Conservation (phyloP, 2,888 invertebrate species). For the Cybosia mesomella region DNA sequence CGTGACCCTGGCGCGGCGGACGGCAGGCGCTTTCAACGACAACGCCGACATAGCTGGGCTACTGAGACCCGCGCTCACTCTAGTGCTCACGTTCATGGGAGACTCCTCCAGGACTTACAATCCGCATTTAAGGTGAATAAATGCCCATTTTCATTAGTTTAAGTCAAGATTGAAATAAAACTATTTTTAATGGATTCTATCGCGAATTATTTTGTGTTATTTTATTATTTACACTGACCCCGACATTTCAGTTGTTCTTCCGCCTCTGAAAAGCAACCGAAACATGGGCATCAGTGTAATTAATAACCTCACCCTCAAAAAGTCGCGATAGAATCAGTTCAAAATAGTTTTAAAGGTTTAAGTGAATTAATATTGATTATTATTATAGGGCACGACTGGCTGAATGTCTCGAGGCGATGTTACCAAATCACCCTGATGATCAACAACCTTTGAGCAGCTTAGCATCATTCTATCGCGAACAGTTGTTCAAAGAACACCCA, state of each 20-base stretch:
- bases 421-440: conserved; percentile 91
- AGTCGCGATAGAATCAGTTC: too few species aligned
- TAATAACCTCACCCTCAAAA: too few species aligned
- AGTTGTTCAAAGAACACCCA: conserved; percentile 92
- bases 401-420: conserved; percentile 94
- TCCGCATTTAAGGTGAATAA: conserved; percentile 91
- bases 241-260: too few species aligned
- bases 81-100: conserved; percentile 96
- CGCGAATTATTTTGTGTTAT: too few species aligned
- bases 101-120: conserved; percentile 93
- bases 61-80: conserved; percentile 90
- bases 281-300: too few species aligned
- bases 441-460: conserved; percentile 75
- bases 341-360: too few species aligned
- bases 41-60: conserved; percentile 89
- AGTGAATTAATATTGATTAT: background rate
- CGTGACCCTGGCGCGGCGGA: conserved; percentile 91
- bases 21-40: conserved; percentile 81
- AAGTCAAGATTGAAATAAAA: background rate
- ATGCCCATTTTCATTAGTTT: background rate
- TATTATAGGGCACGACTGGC: conserved; percentile 92
- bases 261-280: too few species aligned
- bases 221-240: too few species aligned
- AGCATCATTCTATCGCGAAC: conserved; percentile 88
- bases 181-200: too few species aligned